Conservation (phyloP, 2,113 vertebrate species). For the Hippoglossus stenolepis region DNA sequence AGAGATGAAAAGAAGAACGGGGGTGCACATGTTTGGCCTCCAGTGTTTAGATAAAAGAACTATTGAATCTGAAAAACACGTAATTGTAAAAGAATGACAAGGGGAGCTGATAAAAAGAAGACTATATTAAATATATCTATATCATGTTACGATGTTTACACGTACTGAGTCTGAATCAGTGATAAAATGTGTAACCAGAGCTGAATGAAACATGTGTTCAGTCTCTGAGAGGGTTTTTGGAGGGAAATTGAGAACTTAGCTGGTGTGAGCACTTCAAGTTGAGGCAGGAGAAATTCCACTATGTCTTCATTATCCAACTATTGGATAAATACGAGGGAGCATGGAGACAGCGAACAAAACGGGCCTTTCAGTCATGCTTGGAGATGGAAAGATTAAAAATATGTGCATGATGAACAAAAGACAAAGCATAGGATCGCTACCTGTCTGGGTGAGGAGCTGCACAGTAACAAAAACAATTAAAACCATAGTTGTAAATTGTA, state of each 20-base stretch:
- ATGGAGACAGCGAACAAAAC: not conserved
- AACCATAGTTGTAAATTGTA: no score
- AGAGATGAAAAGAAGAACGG: not conserved
- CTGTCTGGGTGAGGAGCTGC: no score
- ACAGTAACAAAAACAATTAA: no score
- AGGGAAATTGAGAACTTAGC: not conserved
- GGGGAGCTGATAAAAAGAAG: not conserved
- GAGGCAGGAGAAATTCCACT: not conserved
- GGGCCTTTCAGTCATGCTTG: not conserved
- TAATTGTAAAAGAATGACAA: not conserved
- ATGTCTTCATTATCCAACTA: not conserved
- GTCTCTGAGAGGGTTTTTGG: no score
- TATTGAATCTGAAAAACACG: no score
- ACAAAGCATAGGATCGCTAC: no score
- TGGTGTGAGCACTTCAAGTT: not conserved
- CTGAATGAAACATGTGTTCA: not conserved
- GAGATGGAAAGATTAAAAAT: not conserved
- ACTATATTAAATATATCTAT: no score
- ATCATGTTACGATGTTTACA: not conserved
- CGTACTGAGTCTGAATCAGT: not conserved
- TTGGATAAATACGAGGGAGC: not conserved
- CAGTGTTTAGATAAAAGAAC: no score
- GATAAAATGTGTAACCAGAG: not conserved
- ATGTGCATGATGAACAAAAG: not conserved
- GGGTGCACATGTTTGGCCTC: no score